Evolutionary conservation across 2,888 invertebrate species (phyloP).

Genomic region (Drosophila histrio): DNA sequence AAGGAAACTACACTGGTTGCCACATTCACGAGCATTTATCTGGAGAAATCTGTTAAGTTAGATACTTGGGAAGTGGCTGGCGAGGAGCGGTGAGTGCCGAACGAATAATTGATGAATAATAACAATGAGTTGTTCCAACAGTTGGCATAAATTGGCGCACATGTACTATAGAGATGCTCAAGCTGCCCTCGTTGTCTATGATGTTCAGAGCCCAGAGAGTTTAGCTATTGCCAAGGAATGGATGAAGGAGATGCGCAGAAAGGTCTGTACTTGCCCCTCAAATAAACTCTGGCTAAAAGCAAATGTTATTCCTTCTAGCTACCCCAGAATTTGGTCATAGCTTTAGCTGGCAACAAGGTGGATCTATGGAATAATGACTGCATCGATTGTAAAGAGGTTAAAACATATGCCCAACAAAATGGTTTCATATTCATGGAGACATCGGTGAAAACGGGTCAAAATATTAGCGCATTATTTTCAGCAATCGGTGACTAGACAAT

Average conservation of each 20-base stretch:
- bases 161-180: conserved; percentile 99
- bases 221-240: conserved; percentile 98
- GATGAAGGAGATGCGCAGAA: conserved; percentile 97
- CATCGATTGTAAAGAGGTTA: conserved; percentile 12
- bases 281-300: not conserved
- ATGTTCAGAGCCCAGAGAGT: conserved; percentile 99
- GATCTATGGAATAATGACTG: conserved; percentile 19
- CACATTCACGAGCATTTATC: not conserved
- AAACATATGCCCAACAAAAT: conserved; percentile 18
- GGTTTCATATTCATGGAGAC: conserved; percentile 41
- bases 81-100: conserved; percentile 90
- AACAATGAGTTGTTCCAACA: conserved; percentile 70
- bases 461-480: conserved; percentile 15
- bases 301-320: conserved; percentile 3
- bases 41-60: conserved; percentile 98
- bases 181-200: conserved; percentile 99
- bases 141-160: conserved; percentile 98
- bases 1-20: conserved; percentile 16
- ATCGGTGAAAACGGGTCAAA: conserved; percentile 31
- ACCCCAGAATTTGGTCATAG: conserved; percentile 15
- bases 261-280: conserved; percentile 79
- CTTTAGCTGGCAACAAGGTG: conserved; percentile 33
- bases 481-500: conserved; percentile 5
- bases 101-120: not conserved
- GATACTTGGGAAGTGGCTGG: conserved; percentile 99